These are phyloP conservation scores for Drosophila ohnishii DNA, from an alignment of 1,140 invertebrate genomes.

Conservation along the genomic window DNA sequence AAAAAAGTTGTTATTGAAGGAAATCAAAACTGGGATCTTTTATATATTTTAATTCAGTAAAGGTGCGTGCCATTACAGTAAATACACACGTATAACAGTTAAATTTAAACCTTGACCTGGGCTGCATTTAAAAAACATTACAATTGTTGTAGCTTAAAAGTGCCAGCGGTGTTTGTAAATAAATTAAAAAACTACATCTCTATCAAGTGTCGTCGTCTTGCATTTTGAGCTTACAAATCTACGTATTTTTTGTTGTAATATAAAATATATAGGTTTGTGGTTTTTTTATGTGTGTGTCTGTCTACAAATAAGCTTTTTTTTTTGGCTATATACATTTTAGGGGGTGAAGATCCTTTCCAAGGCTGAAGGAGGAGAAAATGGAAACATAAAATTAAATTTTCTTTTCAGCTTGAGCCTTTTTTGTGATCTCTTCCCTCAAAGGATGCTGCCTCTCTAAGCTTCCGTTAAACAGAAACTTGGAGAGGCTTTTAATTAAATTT, in stretches of 20 bases:
- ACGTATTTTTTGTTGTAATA: constrained; percentile 45
- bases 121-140: constrained; percentile 36
- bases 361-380: not conserved
- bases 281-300: constrained; percentile 22
- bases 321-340: constrained; percentile 62
- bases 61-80: constrained; percentile 17
- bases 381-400: constrained; percentile 1
- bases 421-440: constrained; percentile 13
- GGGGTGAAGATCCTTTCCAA: constrained; percentile 1
- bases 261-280: constrained; percentile 65
- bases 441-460: not conserved
- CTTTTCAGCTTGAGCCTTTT: not conserved
- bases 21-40: constrained; percentile 59
- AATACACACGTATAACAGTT: constrained; percentile 39
- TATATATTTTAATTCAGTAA: constrained; percentile 9
- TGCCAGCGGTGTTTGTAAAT: constrained; percentile 64
- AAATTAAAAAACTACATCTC: constrained; percentile 64
- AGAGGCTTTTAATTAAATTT: constrained; percentile 12
- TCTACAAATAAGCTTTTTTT: constrained; percentile 29
- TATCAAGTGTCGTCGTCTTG: constrained; percentile 53
- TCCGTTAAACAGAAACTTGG: constrained; percentile 24
- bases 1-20: constrained; percentile 58
- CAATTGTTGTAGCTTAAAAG: constrained; percentile 55
- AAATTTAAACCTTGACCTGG: constrained; percentile 15
- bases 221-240: constrained; percentile 71